These are phyloP conservation scores for Erinaceus europaeus DNA, from an alignment of 2,113 vertebrate genomes.

Conservation along the genomic window DNA sequence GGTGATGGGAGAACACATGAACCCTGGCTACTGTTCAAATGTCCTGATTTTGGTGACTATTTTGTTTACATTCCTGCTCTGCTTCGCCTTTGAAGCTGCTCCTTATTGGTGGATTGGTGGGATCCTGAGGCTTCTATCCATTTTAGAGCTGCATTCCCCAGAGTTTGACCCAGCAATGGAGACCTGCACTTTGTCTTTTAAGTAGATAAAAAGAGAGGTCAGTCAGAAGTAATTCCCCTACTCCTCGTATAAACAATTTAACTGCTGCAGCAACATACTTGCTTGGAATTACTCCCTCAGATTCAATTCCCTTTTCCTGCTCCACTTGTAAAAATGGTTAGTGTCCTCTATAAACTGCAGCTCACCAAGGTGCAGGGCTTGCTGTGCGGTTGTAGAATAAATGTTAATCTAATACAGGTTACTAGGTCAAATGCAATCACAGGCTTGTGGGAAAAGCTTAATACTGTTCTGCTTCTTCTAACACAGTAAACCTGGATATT, in stretches of 20 bases:
- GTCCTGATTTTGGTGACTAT: slow-evolving; percentile 60
- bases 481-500: slow-evolving; percentile 90
- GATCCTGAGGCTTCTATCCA: slow-evolving; percentile 68
- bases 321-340: slow-evolving; percentile 89
- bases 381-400: slow-evolving; percentile 89
- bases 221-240: slow-evolving; percentile 87
- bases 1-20: background rate
- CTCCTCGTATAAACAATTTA: slow-evolving; percentile 88
- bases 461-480: slow-evolving; percentile 89
- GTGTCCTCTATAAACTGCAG: slow-evolving; percentile 86
- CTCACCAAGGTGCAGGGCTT: slow-evolving; percentile 84
- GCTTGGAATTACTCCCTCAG: slow-evolving; percentile 88
- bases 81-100: slow-evolving; percentile 67
- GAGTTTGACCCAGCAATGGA: slow-evolving; percentile 78
- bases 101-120: slow-evolving; percentile 60
- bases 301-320: slow-evolving; percentile 89
- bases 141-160: slow-evolving; percentile 78
- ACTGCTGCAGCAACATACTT: slow-evolving; percentile 84
- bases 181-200: slow-evolving; percentile 87
- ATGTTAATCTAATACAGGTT: slow-evolving; percentile 93
- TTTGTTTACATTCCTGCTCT: slow-evolving; percentile 73
- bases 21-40: slow-evolving; percentile 38
- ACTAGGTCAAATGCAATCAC: slow-evolving; percentile 90
- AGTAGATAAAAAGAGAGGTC: slow-evolving; percentile 89
- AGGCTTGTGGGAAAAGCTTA: slow-evolving; percentile 91